A percentile compares a stretch with the other conserved stretches of the same genome.
Evolutionary conservation across 2,113 vertebrate species (phyloP).

Genomic region (Arothron firmamentum): DNA sequence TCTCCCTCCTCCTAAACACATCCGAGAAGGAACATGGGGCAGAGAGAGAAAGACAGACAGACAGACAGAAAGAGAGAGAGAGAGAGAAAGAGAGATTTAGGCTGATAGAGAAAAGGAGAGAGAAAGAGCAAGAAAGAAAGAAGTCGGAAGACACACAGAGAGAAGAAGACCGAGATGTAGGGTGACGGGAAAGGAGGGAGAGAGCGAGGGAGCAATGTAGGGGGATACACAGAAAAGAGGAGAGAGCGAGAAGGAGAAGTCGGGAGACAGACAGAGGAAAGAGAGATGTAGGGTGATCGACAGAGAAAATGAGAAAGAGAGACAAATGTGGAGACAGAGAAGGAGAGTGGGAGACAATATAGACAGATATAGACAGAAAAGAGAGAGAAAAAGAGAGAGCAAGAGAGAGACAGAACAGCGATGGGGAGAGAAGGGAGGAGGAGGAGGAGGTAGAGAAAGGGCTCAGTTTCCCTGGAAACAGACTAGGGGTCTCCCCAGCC

Average conservation of each 20-base stretch:
- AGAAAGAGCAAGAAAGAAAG: slow-evolving; percentile 19
- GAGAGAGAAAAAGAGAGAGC: slow-evolving; percentile 17
- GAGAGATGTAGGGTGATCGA: slow-evolving; percentile 18
- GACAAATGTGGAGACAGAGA: slow-evolving; percentile 18
- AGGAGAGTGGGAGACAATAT: slow-evolving; percentile 14
- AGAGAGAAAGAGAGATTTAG: neutral
- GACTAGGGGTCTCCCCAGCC: slow-evolving; percentile 66
- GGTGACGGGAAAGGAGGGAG: neutral
- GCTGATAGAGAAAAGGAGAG: neutral
- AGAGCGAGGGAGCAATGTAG: slow-evolving; percentile 9
- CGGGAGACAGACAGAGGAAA: slow-evolving; percentile 32
- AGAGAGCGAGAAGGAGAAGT: slow-evolving; percentile 11
- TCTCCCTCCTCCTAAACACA: slow-evolving; percentile 62
- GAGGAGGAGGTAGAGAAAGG: slow-evolving; percentile 36
- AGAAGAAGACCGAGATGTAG: slow-evolving; percentile 18
- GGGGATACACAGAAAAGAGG: neutral
- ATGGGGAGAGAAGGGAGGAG: slow-evolving; percentile 20
- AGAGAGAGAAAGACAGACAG: slow-evolving; percentile 26
- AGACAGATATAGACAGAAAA: slow-evolving; percentile 2
- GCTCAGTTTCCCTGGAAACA: slow-evolving; percentile 75
- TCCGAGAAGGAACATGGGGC: slow-evolving; percentile 58
- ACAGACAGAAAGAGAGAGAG: neutral
- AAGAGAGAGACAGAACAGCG: slow-evolving; percentile 3
- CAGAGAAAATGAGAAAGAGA: slow-evolving; percentile 24
- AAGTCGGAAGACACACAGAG: slow-evolving; percentile 4